Evolutionary conservation across 2,113 vertebrate species (phyloP), one percentile per base, ranked within the genome.

Genomic region (Hydrochoerus hydrochaeris): DNA sequence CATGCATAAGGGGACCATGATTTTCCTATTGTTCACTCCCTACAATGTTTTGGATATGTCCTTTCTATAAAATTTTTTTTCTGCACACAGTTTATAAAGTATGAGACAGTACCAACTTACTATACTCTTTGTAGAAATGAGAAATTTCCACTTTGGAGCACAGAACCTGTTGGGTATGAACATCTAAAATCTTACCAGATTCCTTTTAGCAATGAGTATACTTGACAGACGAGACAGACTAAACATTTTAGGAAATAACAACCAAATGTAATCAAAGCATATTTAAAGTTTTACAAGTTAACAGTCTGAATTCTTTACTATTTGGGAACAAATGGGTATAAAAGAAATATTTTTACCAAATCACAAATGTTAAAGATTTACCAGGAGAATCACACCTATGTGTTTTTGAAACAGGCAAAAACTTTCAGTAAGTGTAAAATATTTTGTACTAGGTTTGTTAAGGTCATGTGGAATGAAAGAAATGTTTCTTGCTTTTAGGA

Each of bases 341-440:
- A 96, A 87, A 95, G 16, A 84, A 41, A 69, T 9, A n/a, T 58
- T 49, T 92, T 52, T 75, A 62, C 49, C 49, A 83, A 91, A 77
- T 58, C 57, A 41, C 63, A 88, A 63, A 4, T 80, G 38, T 49
- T n/a, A 10, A 10, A n/a, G 62, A 80, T 84, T 20, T 88, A 86
- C 52, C 58, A 67, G 30, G 65, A 71, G 35, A 96, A 46, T 28
- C 60, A 94, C 8, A 77, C 28, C 16, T 52, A 69, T 32, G 35
- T n/a, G 52, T 77, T 93, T 95, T 88, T 88, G 67, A 60, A 95
- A 92, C 83, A 87, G 41, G 88, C 26, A 44, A 87, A 94, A 92
- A 62, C 1, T 54, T 89, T 75, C 92, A 92, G 14, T 8, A 44
- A 89, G 32, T 20, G 9, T 57, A 0, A 85, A 38, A 60, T n/a